These are phyloP conservation scores for Phoeniculus purpureus DNA, from an alignment of 2,797 vertebrate species.

Conservation along the genomic window DNA sequence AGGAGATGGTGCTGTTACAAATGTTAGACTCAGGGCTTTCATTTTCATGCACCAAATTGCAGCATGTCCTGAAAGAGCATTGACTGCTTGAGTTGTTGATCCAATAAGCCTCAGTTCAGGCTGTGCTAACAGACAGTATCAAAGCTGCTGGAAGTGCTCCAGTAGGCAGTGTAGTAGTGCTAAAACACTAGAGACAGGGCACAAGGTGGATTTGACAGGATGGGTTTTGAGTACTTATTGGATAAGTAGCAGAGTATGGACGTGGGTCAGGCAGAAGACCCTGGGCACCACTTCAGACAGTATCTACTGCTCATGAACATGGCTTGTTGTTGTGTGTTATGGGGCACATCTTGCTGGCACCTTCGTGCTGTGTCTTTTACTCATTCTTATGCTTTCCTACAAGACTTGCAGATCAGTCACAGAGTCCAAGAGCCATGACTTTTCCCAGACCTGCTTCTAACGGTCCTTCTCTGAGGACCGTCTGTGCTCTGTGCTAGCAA, in stretches of 20 bases:
- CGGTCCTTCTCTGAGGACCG: not conserved
- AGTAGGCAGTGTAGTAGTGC: not conserved
- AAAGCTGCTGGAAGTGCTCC: not conserved
- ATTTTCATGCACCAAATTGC: not conserved
- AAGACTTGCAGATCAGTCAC: not conserved
- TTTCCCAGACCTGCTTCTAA: not conserved
- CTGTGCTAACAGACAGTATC: not conserved
- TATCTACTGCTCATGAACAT: not conserved
- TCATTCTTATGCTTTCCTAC: not conserved
- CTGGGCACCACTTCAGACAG: not conserved
- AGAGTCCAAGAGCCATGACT: not conserved
- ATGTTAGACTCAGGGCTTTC: not conserved
- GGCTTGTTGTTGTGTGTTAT: not conserved
- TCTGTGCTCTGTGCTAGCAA: not conserved
- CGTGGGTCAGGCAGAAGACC: rapidly evolving
- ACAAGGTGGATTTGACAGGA: not conserved
- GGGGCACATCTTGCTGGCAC: rapidly evolving
- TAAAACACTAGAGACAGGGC: not conserved
- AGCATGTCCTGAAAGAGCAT: not conserved
- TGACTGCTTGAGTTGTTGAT: not conserved
- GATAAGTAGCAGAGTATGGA: not conserved
- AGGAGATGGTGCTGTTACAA: not conserved
- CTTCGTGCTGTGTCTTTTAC: not conserved
- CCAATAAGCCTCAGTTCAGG: not conserved
- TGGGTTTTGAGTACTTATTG: rapidly evolving